These are phyloP conservation scores for Zele albiditarsus DNA, from an alignment of 2,888 invertebrate genomes.

Conservation along the genomic window DNA sequence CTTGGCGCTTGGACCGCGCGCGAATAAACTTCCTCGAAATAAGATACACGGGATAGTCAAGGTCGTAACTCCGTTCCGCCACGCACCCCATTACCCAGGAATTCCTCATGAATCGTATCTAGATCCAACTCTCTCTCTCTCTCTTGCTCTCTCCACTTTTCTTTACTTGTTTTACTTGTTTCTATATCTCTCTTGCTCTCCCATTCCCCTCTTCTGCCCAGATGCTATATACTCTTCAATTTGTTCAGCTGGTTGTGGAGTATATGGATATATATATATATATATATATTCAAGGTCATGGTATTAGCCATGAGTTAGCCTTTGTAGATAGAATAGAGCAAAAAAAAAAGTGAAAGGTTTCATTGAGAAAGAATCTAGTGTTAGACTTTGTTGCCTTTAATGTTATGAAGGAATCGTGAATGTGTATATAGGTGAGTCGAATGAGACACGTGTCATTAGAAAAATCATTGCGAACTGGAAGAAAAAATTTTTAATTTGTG, in stretches of 20 bases:
- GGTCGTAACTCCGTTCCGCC: conserved; percentile 60
- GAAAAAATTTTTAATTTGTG: too few species aligned
- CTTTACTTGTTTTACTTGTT: background rate
- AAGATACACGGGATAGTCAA: conserved; percentile 62
- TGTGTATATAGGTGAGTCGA: too few species aligned
- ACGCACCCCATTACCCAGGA: conserved; percentile 57
- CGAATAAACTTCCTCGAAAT: conserved; percentile 62
- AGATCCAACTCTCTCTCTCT: conserved; percentile 48
- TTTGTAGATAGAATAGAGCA: background rate
- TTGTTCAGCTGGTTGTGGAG: background rate
- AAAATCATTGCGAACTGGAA: too few species aligned
- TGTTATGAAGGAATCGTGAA: background rate
- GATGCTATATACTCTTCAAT: background rate
- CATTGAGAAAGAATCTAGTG: background rate
- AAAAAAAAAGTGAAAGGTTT: conserved; percentile 7
- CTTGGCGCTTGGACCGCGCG: conserved; percentile 48
- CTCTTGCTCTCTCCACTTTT: background rate
- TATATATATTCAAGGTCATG: background rate
- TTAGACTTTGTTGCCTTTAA: background rate
- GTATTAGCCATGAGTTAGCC: background rate
- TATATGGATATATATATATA: background rate
- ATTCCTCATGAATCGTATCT: conserved; percentile 59
- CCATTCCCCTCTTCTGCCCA: conserved; percentile 6
- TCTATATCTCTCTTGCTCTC: background rate
- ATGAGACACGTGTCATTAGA: too few species aligned